Evolutionary conservation across 2,888 invertebrate genomes (phyloP), one percentile per base, ranked within the genome.

Genomic region (Philhelius pedissequus): DNA sequence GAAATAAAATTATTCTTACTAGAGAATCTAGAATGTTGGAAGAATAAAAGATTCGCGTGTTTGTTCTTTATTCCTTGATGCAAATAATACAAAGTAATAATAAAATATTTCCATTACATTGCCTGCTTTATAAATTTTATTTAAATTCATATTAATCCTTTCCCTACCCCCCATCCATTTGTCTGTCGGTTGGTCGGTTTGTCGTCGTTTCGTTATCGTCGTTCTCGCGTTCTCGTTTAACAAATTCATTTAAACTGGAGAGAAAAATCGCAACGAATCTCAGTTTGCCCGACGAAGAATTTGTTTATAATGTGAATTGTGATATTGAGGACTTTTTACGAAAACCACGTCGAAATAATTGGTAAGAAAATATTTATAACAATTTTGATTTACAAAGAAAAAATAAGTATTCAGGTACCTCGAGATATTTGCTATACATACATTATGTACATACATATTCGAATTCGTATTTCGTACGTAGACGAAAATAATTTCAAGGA

Each of bases 241-340:
- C 58, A 40, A 25, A 66, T 66, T n/a, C n/a, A n/a, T n/a, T 81
- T 86, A 87, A 87, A 69, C 87, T 87, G 87, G 87, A 88, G 86
- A 86, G 78, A 79, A 80, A 88, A 87, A 88, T 89, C 71, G 87
- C 88, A 76, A 86, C 88, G 75, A 90, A 87, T 87, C 87, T 91
- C 86, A 92, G 90, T 87, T 87, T 90, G 84, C 87, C 88, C 76
- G 92, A 92, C 87, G 91, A 91, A 82, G 90, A 91, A 86, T 92
- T 92, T 88, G 89, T 91, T 56, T 88, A 91, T 77, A 91, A 90
- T 90, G 90, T 92, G 86, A 89, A 90, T 80, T 87, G 87, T 86
- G 92, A 92, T 88, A 90, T 92, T 86, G 89, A 90, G 75, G 86
- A 89, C 74, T 92, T 90, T 87, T 82, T 92, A 80, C 89, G 89